Conservation (phyloP, 2,797 vertebrate genomes). For the Falco biarmicus region DNA sequence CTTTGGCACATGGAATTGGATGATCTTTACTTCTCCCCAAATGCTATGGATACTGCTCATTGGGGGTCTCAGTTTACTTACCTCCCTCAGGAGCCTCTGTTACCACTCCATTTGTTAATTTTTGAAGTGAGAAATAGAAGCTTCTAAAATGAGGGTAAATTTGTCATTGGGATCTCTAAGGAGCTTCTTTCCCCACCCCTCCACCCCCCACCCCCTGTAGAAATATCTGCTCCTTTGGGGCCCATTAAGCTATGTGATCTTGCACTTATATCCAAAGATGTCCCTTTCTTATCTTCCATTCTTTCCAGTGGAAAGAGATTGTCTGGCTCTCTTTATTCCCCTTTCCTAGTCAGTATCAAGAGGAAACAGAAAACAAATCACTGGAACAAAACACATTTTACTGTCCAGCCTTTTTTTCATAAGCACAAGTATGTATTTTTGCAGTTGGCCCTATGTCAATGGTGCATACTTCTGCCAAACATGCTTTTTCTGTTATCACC, state of each 20-base stretch:
- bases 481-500: not conserved
- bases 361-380: not conserved
- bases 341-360: not conserved
- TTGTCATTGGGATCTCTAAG: not conserved
- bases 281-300: not conserved
- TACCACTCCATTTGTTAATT: not conserved
- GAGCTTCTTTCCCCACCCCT: not conserved
- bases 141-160: not conserved
- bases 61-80: conserved; percentile 19
- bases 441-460: not conserved
- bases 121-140: not conserved
- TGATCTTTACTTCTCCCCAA: conserved; percentile 47
- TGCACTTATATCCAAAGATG: not conserved
- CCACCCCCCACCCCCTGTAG: not conserved
- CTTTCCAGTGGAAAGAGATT: not conserved
- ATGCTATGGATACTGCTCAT: conserved; percentile 2
- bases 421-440: not conserved
- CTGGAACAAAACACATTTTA: not conserved
- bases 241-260: not conserved
- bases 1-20: conserved; percentile 23
- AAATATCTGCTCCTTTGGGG: not conserved
- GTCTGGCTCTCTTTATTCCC: not conserved
- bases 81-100: not conserved
- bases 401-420: not conserved
- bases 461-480: not conserved